Evolutionary conservation across 2,113 vertebrate species (phyloP).

Genomic region (Peromyscus californicus): DNA sequence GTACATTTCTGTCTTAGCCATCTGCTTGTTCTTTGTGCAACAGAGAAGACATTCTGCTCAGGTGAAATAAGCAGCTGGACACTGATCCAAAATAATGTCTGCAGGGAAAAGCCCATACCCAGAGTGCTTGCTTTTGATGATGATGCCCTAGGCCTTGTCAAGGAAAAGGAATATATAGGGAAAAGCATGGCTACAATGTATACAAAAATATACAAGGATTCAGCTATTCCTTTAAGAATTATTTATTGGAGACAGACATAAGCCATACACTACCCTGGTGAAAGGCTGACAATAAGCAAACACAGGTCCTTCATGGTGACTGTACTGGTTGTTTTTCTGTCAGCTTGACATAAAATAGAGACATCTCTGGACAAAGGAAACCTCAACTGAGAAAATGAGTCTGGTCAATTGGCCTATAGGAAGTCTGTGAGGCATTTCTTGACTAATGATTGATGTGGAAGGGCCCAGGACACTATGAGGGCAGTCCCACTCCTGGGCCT

Average conservation of each 20-base stretch:
- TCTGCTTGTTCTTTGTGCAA: background rate
- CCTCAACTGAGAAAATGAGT: background rate
- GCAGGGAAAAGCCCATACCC: background rate
- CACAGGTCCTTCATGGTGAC: background rate
- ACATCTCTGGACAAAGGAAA: background rate
- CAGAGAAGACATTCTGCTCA: background rate
- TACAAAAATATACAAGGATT: background rate
- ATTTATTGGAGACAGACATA: background rate
- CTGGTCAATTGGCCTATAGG: background rate
- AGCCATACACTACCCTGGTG: background rate
- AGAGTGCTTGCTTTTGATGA: background rate
- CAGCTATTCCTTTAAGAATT: background rate
- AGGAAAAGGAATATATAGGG: background rate
- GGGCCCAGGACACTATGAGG: background rate
- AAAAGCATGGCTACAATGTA: background rate
- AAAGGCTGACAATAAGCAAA: background rate
- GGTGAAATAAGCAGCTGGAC: background rate
- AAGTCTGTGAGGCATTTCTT: background rate
- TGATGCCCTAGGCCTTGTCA: no score
- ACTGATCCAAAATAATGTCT: background rate
- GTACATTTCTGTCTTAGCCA: background rate
- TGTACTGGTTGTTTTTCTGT: background rate
- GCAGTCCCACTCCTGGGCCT: background rate
- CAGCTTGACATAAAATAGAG: background rate
- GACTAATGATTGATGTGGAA: background rate